phyloP scores from a whole-genome alignment of 2,888 invertebrate species.

The Nebria brevicollis region DNA sequence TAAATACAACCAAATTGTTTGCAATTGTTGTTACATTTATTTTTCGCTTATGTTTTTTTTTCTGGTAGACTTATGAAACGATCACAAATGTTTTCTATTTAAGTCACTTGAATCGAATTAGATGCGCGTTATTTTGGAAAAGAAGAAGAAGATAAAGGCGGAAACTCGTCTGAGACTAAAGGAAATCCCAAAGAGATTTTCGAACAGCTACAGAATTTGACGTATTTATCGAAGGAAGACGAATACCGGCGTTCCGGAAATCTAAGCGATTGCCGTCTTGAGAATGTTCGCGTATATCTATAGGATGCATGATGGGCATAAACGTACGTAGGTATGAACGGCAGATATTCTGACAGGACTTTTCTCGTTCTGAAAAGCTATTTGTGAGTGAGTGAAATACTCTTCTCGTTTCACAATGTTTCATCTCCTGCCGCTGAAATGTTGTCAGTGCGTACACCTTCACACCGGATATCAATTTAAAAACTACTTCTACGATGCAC shows the following conservation, averaged over 20 bases:
- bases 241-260: background rate
- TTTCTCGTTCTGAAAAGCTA: background rate
- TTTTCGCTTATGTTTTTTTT: too few species aligned
- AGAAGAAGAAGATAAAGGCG: background rate
- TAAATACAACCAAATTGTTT: too few species aligned
- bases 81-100: background rate
- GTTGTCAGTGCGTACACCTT: background rate
- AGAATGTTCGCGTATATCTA: background rate
- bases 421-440: background rate
- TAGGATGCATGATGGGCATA: background rate
- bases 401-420: background rate
- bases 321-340: background rate
- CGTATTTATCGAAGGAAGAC: background rate
- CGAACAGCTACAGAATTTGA: background rate
- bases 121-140: background rate
- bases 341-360: background rate
- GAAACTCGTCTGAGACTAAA: background rate
- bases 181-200: slow-evolving; percentile 1
- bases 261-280: background rate
- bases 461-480: background rate
- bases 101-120: background rate
- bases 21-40: too few species aligned
- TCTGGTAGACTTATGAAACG: background rate
- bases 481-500: background rate
- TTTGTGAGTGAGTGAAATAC: background rate